Base-by-base conservation (phyloP, 2,113 vertebrate genomes). In the Cavia aperea region DNA sequence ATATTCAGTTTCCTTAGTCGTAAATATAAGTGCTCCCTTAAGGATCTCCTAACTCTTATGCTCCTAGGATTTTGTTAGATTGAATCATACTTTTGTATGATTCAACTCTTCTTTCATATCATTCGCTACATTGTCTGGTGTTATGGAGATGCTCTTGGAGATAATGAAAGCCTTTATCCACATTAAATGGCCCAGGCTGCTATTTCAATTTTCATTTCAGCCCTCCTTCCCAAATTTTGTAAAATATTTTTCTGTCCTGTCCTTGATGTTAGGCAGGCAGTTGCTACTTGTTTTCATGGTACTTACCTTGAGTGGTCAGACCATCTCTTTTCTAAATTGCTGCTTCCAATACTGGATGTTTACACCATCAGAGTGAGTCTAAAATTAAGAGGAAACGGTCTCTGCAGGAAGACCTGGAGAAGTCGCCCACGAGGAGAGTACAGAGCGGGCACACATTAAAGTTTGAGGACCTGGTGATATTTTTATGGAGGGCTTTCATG, bases 291-390 rank as follows among this genome's bases (percentile, higher is more conserved):
- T 62, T 82, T 14, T n/a, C 24, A 10, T 2, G 46, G 63, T 36
- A 39, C 26, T 93, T 49, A 36, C 43, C 63, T 89, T 7, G 49
- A 86, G 43, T 0, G 39, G 14, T 43, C 81, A 33, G 73, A 56
- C 62, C 29, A 49, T 73, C 18, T 92, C 3, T 73, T 70, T 92
- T 92, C 81, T 95, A 95, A 86, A 94, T 83, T 56, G 81, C 81
- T 86, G 62, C 81, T 86, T 91, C 81, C 23, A 90, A 73, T 62
- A 82, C 66, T 58, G 36, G 36, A 43, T 63, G 36, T 88, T 94
- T 88, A 85, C 56, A 89, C 39, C 24, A 63, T 62, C 78, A 73
- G 81, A 78, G 65, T 19, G 54, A 82, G 68, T 93, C 68, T 91
- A 73, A 82, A 88, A 82, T 89, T 62, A 79, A 94, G 88, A 94